phyloP scores from a whole-genome alignment of 2,888 invertebrate species.

The Odontomyia ornata region DNA sequence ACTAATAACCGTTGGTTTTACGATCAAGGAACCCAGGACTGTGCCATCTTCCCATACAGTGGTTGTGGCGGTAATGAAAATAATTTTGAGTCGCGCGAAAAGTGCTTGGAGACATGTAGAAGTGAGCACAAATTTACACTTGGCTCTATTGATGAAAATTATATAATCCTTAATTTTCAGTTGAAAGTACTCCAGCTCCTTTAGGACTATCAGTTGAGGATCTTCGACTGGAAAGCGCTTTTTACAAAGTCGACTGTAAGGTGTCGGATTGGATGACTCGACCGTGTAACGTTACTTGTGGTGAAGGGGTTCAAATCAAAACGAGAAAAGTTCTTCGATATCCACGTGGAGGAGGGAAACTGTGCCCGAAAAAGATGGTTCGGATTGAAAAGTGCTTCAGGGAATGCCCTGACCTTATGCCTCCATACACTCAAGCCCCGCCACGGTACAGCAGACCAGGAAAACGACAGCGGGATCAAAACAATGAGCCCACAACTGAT shows the following conservation, averaged over 20 bases:
- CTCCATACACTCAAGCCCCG: neutral
- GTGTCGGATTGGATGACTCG: constrained; percentile 66
- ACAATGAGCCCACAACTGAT: neutral
- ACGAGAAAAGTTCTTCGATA: constrained; percentile 66
- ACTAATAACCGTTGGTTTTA: constrained; percentile 86
- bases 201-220: constrained; percentile 54
- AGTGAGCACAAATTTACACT: constrained; percentile 50
- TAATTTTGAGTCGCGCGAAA: constrained; percentile 79
- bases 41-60: constrained; percentile 83
- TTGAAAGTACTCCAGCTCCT: neutral
- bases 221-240: constrained; percentile 52
- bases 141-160: neutral
- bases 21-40: constrained; percentile 74
- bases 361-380: constrained; percentile 66
- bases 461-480: neutral
- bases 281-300: constrained; percentile 66
- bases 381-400: constrained; percentile 61
- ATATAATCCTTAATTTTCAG: too few relatives aligned
- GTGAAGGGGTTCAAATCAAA: constrained; percentile 65
- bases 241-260: constrained; percentile 63
- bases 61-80: constrained; percentile 92
- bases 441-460: neutral
- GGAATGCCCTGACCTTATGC: constrained; percentile 55
- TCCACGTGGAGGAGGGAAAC: constrained; percentile 66
- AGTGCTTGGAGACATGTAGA: constrained; percentile 74